A percentile compares a stretch with the other conserved stretches of the same genome.
These are phyloP conservation scores for Opisthocomus hoazin DNA, from an alignment of 2,113 vertebrate genomes.

Conservation along the genomic window DNA sequence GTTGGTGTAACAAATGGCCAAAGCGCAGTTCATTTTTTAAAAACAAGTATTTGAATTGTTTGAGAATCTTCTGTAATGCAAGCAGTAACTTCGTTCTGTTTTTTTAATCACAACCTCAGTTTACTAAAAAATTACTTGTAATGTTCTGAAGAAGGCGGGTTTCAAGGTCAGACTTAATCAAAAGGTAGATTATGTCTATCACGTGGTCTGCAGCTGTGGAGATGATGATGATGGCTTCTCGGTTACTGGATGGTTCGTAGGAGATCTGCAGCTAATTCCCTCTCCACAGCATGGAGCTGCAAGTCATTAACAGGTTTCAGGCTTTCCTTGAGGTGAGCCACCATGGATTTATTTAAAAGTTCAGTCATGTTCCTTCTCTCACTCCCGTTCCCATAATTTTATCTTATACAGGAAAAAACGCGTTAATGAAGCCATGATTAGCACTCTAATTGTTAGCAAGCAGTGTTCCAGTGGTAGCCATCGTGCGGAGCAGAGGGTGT, in stretches of 20 bases:
- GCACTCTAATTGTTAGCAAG: not conserved
- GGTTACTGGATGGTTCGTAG: not conserved
- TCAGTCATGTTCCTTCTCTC: not conserved
- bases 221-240: too few relatives aligned
- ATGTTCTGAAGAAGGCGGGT: not conserved
- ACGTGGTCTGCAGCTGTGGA: not conserved
- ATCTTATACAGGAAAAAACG: not conserved
- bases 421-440: not conserved
- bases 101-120: not conserved
- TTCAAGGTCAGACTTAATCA: not conserved
- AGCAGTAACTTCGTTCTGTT: not conserved
- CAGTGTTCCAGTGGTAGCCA: not conserved
- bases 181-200: not conserved
- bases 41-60: not conserved
- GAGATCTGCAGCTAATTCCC: not conserved
- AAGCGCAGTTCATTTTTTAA: not conserved
- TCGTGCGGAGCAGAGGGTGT: not conserved
- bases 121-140: not conserved
- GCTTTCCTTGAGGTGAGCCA: not conserved
- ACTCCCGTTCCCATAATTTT: not conserved
- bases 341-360: not conserved
- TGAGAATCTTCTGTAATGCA: not conserved
- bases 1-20: not conserved
- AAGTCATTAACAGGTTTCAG: not conserved
- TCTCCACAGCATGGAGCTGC: not conserved